phyloP scores from a whole-genome alignment of 2,113 vertebrate species.

The Albula glossodonta region DNA sequence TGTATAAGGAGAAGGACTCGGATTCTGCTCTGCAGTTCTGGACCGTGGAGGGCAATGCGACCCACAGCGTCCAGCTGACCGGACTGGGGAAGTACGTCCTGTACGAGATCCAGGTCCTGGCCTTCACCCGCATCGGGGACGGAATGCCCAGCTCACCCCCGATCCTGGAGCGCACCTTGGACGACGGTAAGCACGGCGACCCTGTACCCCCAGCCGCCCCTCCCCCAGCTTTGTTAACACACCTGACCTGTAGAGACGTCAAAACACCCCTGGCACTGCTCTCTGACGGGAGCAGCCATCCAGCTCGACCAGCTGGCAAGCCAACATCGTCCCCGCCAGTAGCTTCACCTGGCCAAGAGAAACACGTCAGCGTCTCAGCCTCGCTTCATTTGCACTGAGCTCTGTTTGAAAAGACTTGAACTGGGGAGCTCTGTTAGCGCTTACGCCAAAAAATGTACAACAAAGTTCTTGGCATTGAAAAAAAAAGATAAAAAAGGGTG shows the following conservation, averaged over 20 bases:
- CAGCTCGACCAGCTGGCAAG: too few relatives aligned
- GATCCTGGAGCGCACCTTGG: constrained; percentile 72
- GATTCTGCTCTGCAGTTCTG: constrained; percentile 56
- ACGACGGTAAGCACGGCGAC: constrained; percentile 65
- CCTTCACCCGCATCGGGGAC: constrained; percentile 77
- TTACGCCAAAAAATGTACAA: too few relatives aligned
- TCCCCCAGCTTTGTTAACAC: neutral
- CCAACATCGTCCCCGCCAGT: too few relatives aligned
- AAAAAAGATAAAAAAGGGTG: too few relatives aligned
- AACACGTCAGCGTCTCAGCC: too few relatives aligned
- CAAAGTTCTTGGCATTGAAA: too few relatives aligned
- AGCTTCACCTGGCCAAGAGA: too few relatives aligned
- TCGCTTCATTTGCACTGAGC: too few relatives aligned
- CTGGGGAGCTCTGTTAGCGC: too few relatives aligned
- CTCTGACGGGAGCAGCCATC: too few relatives aligned
- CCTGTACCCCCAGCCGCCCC: neutral
- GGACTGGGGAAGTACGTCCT: constrained; percentile 76
- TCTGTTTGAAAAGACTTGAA: too few relatives aligned
- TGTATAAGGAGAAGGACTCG: constrained; percentile 73
- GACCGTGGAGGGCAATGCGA: constrained; percentile 73
- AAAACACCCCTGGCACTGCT: too few relatives aligned
- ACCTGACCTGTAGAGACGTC: neutral
- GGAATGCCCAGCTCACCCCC: constrained; percentile 72
- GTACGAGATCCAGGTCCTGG: constrained; percentile 76
- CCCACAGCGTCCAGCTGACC: constrained; percentile 65